Conservation (phyloP, 2,888 invertebrate genomes). For the Calameuta idolon region DNA sequence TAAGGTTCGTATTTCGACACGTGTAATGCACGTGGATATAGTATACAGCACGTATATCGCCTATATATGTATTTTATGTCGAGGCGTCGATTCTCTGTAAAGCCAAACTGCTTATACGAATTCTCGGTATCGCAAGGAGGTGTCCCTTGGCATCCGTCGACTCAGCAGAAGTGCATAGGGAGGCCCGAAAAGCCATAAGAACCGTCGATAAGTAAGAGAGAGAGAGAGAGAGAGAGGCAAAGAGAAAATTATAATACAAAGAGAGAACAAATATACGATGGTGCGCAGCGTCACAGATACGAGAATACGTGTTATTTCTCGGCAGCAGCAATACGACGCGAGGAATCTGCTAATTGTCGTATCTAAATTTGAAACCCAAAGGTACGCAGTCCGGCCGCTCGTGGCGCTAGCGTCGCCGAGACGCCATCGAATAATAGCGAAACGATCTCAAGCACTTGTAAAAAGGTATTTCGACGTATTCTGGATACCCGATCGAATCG, state of each 20-base stretch:
- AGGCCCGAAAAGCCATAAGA: too few species aligned
- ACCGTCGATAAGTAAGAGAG: not conserved
- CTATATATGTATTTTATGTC: not conserved
- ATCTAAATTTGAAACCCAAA: constrained; percentile 29
- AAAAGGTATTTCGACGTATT: not conserved
- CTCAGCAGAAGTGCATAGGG: not conserved
- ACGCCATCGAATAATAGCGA: not conserved
- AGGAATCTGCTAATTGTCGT: constrained; percentile 41
- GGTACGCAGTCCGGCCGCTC: not conserved
- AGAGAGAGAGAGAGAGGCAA: not conserved
- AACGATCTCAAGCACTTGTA: not conserved
- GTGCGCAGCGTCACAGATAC: not conserved
- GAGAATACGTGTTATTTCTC: not conserved
- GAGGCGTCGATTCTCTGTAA: not conserved
- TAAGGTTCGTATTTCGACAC: constrained; percentile 10
- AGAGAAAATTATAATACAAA: not conserved
- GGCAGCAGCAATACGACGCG: constrained; percentile 29
- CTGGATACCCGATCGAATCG: not conserved
- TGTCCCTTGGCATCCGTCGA: not conserved
- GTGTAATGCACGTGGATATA: constrained; percentile 4
- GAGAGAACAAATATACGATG: not conserved
- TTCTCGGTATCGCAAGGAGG: not conserved
- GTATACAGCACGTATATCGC: not conserved
- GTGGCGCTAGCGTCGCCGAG: not conserved
- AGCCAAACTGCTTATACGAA: not conserved